Conservation (phyloP, 2,797 vertebrate genomes). For the Sebastes iracundus region DNA sequence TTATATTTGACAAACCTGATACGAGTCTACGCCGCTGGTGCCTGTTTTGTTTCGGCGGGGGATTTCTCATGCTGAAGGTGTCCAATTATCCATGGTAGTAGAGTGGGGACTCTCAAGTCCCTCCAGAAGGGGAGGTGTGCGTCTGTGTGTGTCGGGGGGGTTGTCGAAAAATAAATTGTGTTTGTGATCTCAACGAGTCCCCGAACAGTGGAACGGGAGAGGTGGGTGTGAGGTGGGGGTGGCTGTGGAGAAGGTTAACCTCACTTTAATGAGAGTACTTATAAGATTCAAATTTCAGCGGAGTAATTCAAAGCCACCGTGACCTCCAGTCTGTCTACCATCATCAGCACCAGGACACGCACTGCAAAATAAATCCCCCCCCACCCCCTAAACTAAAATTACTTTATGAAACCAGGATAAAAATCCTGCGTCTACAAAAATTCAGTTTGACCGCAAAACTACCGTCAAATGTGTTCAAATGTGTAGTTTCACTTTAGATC, state of each 20-base stretch:
- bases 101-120: slow-evolving; percentile 79
- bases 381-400: neutral
- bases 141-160: slow-evolving; percentile 48
- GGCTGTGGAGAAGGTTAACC: slow-evolving; percentile 58
- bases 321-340: slow-evolving; percentile 24
- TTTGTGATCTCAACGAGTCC: slow-evolving; percentile 77
- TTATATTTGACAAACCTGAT: slow-evolving; percentile 67
- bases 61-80: slow-evolving; percentile 82
- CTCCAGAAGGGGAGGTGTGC: slow-evolving; percentile 47
- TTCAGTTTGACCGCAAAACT: neutral
- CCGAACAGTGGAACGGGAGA: slow-evolving; percentile 45
- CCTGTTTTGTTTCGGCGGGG: slow-evolving; percentile 71
- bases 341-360: neutral
- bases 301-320: slow-evolving; percentile 50
- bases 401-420: neutral
- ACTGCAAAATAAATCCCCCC: neutral
- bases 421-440: neutral
- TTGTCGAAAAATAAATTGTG: slow-evolving; percentile 75
- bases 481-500: neutral
- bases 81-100: slow-evolving; percentile 88
- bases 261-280: slow-evolving; percentile 71
- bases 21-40: slow-evolving; percentile 42
- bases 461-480: neutral
- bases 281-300: slow-evolving; percentile 65
- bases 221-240: slow-evolving; percentile 15